phyloP scores from a whole-genome alignment of 2,113 vertebrate genomes.

The Urocolius indicus region DNA sequence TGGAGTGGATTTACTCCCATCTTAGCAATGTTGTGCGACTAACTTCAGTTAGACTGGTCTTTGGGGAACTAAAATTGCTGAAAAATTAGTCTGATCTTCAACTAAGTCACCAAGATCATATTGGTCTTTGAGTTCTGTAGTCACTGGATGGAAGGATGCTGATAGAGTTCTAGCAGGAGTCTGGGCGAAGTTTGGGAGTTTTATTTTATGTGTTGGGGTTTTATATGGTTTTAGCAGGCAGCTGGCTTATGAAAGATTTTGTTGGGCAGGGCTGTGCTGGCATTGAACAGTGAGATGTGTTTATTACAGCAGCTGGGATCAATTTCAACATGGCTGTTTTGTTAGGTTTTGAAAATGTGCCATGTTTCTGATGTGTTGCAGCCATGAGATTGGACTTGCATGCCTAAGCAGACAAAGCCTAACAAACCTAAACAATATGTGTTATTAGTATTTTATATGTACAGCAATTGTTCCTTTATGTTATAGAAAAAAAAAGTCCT shows the following conservation, averaged over 20 bases:
- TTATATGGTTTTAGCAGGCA: background rate
- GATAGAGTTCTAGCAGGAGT: background rate
- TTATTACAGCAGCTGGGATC: background rate
- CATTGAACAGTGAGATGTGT: background rate
- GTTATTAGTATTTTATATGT: background rate
- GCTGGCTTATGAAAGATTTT: background rate
- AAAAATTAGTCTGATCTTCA: background rate
- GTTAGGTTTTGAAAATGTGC: conserved; percentile 17
- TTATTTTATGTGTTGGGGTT: background rate
- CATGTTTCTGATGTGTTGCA: background rate
- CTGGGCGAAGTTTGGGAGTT: background rate
- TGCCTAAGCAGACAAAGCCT: background rate
- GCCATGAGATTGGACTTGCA: background rate
- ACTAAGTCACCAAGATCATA: background rate
- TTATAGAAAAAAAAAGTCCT: background rate
- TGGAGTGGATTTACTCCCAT: background rate
- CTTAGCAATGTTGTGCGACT: background rate
- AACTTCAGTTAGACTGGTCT: background rate
- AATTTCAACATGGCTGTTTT: background rate
- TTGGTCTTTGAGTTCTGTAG: background rate
- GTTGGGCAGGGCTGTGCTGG: background rate
- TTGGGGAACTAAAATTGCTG: background rate
- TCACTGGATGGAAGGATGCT: background rate
- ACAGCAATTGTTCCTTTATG: background rate
- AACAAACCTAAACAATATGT: background rate